phyloP scores from a whole-genome alignment of 2,797 vertebrate species.

The Halcyon badia region DNA sequence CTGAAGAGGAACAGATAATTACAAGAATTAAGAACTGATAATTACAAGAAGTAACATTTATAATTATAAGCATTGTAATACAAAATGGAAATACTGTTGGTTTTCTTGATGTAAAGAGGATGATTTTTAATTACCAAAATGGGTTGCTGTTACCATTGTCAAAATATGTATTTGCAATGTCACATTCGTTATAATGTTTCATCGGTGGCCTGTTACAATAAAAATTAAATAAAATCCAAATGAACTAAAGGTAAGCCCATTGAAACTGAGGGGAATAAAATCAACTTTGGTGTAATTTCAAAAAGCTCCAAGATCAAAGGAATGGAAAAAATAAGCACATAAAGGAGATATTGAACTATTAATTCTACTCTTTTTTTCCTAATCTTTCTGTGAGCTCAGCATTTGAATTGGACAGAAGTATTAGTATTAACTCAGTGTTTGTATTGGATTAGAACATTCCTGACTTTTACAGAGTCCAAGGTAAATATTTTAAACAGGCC shows the following conservation, averaged over 20 bases:
- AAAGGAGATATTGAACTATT: neutral
- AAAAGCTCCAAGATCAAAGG: slow-evolving; percentile 4
- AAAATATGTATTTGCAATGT: neutral
- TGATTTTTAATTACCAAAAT: neutral
- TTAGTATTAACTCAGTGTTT: slow-evolving; percentile 56
- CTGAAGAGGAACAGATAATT: neutral
- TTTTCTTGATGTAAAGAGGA: neutral
- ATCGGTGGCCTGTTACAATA: neutral
- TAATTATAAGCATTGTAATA: neutral
- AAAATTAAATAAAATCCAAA: neutral
- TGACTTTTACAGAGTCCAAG: slow-evolving; percentile 46
- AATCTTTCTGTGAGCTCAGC: slow-evolving; percentile 34
- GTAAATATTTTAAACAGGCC: slow-evolving; percentile 35
- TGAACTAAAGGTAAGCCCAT: neutral
- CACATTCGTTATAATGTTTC: neutral
- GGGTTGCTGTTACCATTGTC: neutral
- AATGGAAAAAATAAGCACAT: slow-evolving; percentile 7
- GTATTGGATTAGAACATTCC: slow-evolving; percentile 62
- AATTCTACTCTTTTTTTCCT: neutral
- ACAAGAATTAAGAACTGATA: neutral
- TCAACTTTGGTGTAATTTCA: neutral
- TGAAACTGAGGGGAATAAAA: neutral
- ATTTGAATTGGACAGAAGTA: slow-evolving; percentile 22
- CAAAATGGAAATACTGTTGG: neutral
- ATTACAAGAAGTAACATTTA: neutral